Evolutionary conservation across 2,888 invertebrate genomes (phyloP), one percentile per base, ranked within the genome.

Genomic region (Conchocele bisecta): DNA sequence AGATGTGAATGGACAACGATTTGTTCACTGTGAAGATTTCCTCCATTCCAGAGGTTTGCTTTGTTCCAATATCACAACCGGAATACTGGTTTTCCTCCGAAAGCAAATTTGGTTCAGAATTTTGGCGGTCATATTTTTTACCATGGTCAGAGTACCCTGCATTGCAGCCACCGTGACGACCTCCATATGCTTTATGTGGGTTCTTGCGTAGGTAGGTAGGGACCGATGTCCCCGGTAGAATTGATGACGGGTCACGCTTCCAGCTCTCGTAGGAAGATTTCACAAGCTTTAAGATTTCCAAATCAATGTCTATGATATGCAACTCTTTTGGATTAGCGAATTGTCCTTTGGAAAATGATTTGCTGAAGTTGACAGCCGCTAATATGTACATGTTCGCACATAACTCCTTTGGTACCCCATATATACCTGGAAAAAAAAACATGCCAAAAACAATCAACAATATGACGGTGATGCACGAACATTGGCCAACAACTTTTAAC

Each of bases 321-420:
- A 79, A 33, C 24, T 74, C 79, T 17, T 39, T 48, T 2, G 61
- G 66, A 31, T 9, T 37, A 13, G 9, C 22, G 17, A 4, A 33
- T 11, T 44, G 15, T 24, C 26, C 39, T 42, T 63, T 35, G n/a
- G n/a, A n/a, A n/a, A n/a, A n/a, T n/a, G n/a, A n/a, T n/a, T n/a
- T n/a, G 37, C 59, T 66, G 39, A 53, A 79, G 15, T 69, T 56
- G 9, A 37, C 50, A 9, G 58, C 67, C 5, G 75, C 76, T 26
- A 57, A 44, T 0, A 77, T 42, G 29, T 75, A 80, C 72, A 77
- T 77, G 28, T 76, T 75, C 13, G 79, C 69, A 70, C 76, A 76
- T 15, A 75, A 41, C 22, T 56, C 56, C 31, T 80, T 74, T 28
- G 79, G 79, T 13, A 80, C 79, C 33, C 53, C 76, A 69, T 65